These are phyloP conservation scores for Sphaerodactylus townsendi DNA, from an alignment of 2,113 vertebrate species.

Conservation along the genomic window DNA sequence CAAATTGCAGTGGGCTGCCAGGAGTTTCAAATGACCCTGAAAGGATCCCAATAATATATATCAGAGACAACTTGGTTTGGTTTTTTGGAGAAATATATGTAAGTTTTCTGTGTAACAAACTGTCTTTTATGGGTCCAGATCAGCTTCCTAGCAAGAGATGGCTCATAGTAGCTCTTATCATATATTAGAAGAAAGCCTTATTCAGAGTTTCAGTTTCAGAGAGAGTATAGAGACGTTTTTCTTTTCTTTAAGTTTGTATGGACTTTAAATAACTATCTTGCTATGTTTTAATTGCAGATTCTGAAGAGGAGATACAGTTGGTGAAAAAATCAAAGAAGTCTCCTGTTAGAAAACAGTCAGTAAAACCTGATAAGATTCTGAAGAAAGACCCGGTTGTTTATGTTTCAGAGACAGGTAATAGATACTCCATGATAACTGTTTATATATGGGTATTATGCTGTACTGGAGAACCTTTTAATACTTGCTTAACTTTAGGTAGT, in stretches of 20 bases:
- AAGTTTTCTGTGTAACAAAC: background rate
- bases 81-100: background rate
- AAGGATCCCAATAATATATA: background rate
- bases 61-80: background rate
- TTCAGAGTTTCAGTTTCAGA: background rate
- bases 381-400: constrained; percentile 88
- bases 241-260: background rate
- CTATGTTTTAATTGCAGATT: constrained; percentile 77
- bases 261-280: constrained; percentile 38
- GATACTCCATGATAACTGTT: background rate
- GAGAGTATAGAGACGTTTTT: background rate
- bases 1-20: too few species aligned
- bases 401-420: constrained; percentile 93
- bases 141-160: background rate
- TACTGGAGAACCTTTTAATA: background rate
- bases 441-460: background rate
- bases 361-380: constrained; percentile 64
- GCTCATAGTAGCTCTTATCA: background rate
- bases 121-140: background rate
- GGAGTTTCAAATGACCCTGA: too few species aligned
- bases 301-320: constrained; percentile 77
- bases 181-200: background rate
- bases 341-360: constrained; percentile 72
- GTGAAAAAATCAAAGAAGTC: constrained; percentile 75
- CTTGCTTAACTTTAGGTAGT: accelerated